Base-by-base conservation (phyloP, 2,797 vertebrate species). In the Mallotus villosus region DNA sequence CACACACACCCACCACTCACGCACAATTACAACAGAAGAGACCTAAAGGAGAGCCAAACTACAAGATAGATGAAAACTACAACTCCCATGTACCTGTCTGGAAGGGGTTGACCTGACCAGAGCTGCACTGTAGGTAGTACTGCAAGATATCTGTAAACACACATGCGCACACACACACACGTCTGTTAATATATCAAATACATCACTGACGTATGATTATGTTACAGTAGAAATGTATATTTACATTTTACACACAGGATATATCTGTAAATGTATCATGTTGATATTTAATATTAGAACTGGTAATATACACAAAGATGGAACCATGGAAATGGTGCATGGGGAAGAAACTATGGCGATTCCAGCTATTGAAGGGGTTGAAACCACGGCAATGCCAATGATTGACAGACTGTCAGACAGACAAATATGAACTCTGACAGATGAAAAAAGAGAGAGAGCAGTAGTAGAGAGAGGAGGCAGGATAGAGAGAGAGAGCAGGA, bases 121-220 rank as follows among this genome's bases (percentile, higher is more conserved):
- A 82, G 70, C 90, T 95, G 81, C 97, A 99, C 82, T 85, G 93
- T 79, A 98, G 91, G 86, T 99, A 99, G 87, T 99, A 97, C 82
- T 94, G 95, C 79, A 98, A 83, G 67, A 94, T 96, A 81, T 96
- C 97, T 99, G 88, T 0, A 8, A 82, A 82, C 51, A 53, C 17
- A 53, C 51, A 53, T 9, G 19, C 6, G 19, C 49, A 51, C 11
- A 51, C 49, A 51, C 11, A 51, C 49, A 51, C 46, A 49, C 4
- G 8, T 34, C 32, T 34, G 32, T 6, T 6, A 8, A 34, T 34
- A 34, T 34, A 34, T 8, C 1, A 16, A 17, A 51, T 17, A 17
- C 49, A 17, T 8, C 49, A 51, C 49, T 14, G 12, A 14, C 14
- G 4, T 17, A 16, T 34, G 1, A 6, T 34, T 34, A 34, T 34